These are phyloP conservation scores for Carettochelys insculpta DNA, from an alignment of 2,113 vertebrate species.

Conservation along the genomic window DNA sequence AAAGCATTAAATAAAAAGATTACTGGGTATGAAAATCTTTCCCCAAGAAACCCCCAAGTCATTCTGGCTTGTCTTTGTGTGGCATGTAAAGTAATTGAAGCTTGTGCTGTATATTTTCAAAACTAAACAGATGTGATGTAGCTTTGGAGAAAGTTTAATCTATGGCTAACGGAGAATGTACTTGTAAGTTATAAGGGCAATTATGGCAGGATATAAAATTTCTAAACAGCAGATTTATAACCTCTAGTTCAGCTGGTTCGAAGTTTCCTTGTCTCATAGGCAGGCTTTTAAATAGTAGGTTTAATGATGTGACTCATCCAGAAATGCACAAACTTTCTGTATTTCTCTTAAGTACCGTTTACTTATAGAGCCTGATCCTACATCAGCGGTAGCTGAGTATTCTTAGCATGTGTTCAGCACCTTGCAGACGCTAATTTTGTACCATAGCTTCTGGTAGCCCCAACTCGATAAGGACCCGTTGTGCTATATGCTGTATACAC, in stretches of 20 bases:
- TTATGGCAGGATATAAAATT: conserved; percentile 71
- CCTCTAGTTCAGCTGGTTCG: conserved; percentile 53
- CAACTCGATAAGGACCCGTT: conserved; percentile 46
- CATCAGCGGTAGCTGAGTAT: background rate
- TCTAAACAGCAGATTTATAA: conserved; percentile 72
- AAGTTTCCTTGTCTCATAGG: conserved; percentile 65
- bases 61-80: conserved; percentile 66
- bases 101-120: conserved; percentile 66
- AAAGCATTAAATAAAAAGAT: conserved; percentile 61
- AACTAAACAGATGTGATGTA: conserved; percentile 64
- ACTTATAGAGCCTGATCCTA: background rate
- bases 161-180: conserved; percentile 72
- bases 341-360: conserved; percentile 21
- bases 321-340: conserved; percentile 62
- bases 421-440: conserved; percentile 10
- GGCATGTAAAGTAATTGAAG: conserved; percentile 60
- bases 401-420: conserved; percentile 21
- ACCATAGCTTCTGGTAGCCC: background rate
- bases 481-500: conserved; percentile 38
- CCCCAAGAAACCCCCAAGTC: conserved; percentile 50
- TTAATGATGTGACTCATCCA: conserved; percentile 55
- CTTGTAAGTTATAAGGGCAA: conserved; percentile 68
- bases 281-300: conserved; percentile 53
- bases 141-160: conserved; percentile 75
- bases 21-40: conserved; percentile 54